Evolutionary conservation across 2,113 vertebrate genomes (phyloP).

Genomic region (Heloderma charlesbogerti): DNA sequence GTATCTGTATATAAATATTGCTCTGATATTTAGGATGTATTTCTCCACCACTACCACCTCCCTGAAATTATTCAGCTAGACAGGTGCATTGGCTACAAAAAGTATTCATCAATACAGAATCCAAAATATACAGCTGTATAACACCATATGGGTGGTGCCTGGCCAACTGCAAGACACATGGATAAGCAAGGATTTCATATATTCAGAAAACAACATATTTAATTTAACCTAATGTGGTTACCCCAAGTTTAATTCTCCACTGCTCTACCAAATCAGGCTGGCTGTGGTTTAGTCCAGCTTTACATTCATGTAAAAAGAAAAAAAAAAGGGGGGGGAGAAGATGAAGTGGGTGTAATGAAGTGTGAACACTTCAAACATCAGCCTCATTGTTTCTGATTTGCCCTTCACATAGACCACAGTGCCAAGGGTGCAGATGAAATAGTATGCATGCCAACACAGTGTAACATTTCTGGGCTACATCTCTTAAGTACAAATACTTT

Average conservation of each 20-base stretch:
- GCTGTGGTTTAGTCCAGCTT: neutral
- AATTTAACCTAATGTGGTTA: neutral
- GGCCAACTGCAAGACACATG: neutral
- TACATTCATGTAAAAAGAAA: neutral
- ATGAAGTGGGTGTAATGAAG: conserved; percentile 2
- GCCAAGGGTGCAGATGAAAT: neutral
- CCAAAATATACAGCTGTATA: conserved; percentile 3
- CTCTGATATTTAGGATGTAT: conserved; percentile 47
- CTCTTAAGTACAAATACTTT: neutral
- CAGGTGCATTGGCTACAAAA: neutral
- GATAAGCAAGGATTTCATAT: conserved; percentile 10
- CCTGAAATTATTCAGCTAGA: neutral
- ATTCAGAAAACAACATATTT: conserved; percentile 31
- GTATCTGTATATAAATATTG: neutral
- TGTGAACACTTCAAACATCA: neutral
- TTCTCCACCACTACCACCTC: neutral
- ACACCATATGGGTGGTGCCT: conserved; percentile 12
- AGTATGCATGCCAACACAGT: neutral
- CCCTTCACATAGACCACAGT: neutral
- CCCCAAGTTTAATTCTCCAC: neutral
- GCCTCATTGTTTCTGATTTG: conserved; percentile 23
- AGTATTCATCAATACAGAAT: neutral
- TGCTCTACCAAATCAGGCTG: conserved; percentile 26
- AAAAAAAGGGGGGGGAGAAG: neutral
- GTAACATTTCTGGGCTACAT: neutral